Evolutionary conservation across 2,888 invertebrate species (phyloP), one percentile per base, ranked within the genome.

Genomic region (Phyllotreta striolata): DNA sequence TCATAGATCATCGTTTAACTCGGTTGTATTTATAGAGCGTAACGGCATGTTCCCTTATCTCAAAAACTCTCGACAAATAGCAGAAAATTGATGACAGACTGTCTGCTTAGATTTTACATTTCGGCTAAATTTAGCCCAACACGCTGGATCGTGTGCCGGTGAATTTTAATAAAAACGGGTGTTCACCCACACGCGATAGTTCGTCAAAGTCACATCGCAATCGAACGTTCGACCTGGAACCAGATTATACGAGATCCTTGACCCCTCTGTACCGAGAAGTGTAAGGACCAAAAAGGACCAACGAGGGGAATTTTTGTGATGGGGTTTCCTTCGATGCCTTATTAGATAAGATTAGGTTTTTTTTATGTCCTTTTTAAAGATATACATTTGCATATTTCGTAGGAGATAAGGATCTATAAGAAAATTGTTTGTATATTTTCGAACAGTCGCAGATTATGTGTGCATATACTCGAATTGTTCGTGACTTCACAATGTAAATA

Each of bases 41-140:
- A 24, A 24, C 24, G 24, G 24, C 24, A 24, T 4, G 24, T 24
- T 24, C 24, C 24, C 24, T 24, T 24, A 24, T 24, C 24, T 24
- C 47, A 47, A 2, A 7, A n/a, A 34, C 47, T 13, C 46, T 44
- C 12, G 14, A 12, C 12, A 44, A 44, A 44, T 44, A 44, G 12
- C 12, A 44, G 46, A 44, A 44, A 44, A 7, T 9, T 2, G 9
- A 14, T 46, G 13, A 47, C 10, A n/a, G 47, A n/a, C 24, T n/a
- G 24, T 47, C 8, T 10, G 34, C 12, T 49, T n/a, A 49, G 34
- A 49, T n/a, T 49, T 35, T 49, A 34, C 35, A 49, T 49, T 49
- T 49, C 3, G 49, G 49, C 49, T 49, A 49, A 49, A 49, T 49
- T 49, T 49, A 49, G n/a, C 49, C 37, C 10, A 49, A 34, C 47